These are phyloP conservation scores for Adoxophyes honmai DNA, from an alignment of 1,140 invertebrate species.

Conservation along the genomic window DNA sequence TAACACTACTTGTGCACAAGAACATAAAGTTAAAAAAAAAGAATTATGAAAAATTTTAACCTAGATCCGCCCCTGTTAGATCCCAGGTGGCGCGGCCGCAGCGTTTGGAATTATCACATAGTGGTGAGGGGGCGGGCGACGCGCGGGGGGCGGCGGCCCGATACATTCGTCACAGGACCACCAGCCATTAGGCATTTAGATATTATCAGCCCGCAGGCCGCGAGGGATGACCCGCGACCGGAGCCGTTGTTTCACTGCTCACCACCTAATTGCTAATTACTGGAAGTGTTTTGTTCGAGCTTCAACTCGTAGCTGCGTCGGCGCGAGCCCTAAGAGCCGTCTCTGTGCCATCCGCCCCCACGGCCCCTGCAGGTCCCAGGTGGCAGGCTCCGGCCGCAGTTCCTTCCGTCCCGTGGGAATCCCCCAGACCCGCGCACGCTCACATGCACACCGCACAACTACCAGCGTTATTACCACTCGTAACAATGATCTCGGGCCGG, in stretches of 20 bases:
- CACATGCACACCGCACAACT: conserved; percentile 27
- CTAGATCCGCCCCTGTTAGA: conserved; percentile 55
- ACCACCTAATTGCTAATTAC: conserved; percentile 44
- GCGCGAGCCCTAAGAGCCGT: not conserved
- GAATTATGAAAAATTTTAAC: not conserved
- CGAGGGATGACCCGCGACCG: conserved; percentile 68
- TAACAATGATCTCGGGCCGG: not conserved
- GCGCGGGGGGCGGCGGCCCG: conserved; percentile 36
- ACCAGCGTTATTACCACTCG: conserved; percentile 16
- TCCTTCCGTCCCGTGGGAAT: conserved; percentile 54
- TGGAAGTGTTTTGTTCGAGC: conserved; percentile 65
- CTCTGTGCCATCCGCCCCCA: conserved; percentile 15
- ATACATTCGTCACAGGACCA: conserved; percentile 75
- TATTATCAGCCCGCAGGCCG: conserved; percentile 63
- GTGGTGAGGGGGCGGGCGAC: conserved; percentile 49
- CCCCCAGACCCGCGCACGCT: conserved; percentile 42
- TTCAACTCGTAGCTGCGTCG: no score
- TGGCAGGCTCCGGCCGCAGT: conserved; percentile 60
- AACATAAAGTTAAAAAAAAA: not conserved
- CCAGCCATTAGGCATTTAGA: conserved; percentile 76
- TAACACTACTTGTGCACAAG: no score
- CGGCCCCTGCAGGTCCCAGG: conserved; percentile 49
- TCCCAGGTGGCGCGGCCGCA: conserved; percentile 75
- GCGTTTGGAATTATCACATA: conserved; percentile 77
- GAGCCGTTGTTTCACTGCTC: conserved; percentile 59